Evolutionary conservation across 2,113 vertebrate genomes (phyloP), one percentile per base, ranked within the genome.

Genomic region (Pleuronectes platessa): DNA sequence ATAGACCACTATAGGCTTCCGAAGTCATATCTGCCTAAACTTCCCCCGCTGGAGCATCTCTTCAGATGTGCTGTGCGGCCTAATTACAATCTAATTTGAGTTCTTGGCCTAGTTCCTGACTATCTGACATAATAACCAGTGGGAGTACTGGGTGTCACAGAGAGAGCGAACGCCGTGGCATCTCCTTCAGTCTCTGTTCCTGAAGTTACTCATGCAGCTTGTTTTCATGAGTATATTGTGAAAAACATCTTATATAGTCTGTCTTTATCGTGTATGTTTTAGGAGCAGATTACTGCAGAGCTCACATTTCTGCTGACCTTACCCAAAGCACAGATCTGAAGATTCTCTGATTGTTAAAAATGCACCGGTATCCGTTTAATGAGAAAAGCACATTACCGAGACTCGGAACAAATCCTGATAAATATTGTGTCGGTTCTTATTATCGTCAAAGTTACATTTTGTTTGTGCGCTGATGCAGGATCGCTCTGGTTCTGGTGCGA

Each of bases 81-180:
- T 61, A 72, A 68, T 73, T 82, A 76, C 17, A 35, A 23, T 62
- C 72, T 79, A 69, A 79, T 79, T 76, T 66, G 40, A 17, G 62
- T 74, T 61, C 54, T 37, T 70, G 76, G 76, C 64, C 65, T 63
- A 68, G 53, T 81, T 82, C 69, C 26, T 59, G 49, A 51, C 61
- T 59, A 47, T 60, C 37, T 71, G 49, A 70, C 35, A 56, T 26
- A n/a, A 26, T 21, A 31, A 67, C 26, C 51, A 54, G 5, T 2
- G 51, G 51, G 20, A 54, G n/a, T 53, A 61, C 24, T 54, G n/a
- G 20, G 24, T 42, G 53, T 18, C 4, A n/a, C 10, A 20, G 37
- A 62, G 21, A 53, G 5, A 8, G 40, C 18, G 8, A 67, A 51
- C 18, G 6, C 31, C 1, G 31, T 31, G n/a, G 26, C 31, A n/a